Conservation (phyloP, 2,888 invertebrate species). For the Drosophila meridiana region DNA sequence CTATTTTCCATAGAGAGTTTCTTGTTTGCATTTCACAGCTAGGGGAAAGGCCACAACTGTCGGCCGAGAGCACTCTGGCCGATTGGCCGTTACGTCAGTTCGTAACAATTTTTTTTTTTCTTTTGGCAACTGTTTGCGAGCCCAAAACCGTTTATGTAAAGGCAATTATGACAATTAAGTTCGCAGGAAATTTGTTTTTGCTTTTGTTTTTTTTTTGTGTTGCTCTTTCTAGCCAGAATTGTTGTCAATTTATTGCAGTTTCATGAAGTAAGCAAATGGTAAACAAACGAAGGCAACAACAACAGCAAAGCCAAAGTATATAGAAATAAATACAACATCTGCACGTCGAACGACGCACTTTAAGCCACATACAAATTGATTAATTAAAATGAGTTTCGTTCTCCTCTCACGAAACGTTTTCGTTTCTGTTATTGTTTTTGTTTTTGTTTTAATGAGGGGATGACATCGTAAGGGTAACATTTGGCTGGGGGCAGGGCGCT, state of each 20-base stretch:
- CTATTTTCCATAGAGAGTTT: not conserved
- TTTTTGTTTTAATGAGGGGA: conserved; percentile 31
- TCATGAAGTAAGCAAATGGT: conserved; percentile 43
- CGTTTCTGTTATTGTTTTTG: not conserved
- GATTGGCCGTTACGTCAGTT: conserved; percentile 22
- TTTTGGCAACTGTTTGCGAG: conserved; percentile 21
- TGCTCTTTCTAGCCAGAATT: conserved; percentile 28
- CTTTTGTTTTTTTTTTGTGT: not conserved
- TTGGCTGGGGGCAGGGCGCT: conserved; percentile 6
- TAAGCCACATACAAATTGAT: conserved; percentile 66
- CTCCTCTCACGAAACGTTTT: conserved; percentile 31
- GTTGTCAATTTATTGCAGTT: conserved; percentile 56
- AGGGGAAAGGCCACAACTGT: not conserved
- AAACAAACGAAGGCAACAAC: conserved; percentile 28
- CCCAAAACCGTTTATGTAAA: conserved; percentile 37
- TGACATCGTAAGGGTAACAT: conserved; percentile 22
- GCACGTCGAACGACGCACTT: conserved; percentile 41
- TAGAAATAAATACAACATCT: conserved; percentile 35
- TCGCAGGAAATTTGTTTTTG: conserved; percentile 16
- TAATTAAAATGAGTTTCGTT: conserved; percentile 62
- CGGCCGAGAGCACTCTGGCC: not conserved
- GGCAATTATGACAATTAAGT: conserved; percentile 54
- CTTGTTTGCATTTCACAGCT: not conserved
- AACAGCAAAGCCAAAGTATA: not conserved
- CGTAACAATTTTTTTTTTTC: conserved; percentile 19